Conservation (phyloP, 2,888 invertebrate species). For the Charanyca ferruginea region DNA sequence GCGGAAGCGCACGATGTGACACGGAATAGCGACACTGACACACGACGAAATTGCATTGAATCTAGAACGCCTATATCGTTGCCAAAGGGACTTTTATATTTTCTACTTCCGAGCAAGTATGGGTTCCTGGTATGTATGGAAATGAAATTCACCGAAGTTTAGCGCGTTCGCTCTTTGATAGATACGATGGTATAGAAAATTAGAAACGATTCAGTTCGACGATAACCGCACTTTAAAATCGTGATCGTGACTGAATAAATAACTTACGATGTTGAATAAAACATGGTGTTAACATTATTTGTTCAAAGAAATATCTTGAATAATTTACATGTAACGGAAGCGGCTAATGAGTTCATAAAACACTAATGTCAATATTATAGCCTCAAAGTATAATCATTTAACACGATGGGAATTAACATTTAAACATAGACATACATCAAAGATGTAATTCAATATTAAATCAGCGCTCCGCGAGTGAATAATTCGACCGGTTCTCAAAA, state of each 20-base stretch:
- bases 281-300: slow-evolving; percentile 67
- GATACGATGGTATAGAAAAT: slow-evolving; percentile 10
- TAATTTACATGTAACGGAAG: slow-evolving; percentile 71
- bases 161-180: slow-evolving; percentile 40
- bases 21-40: slow-evolving; percentile 68
- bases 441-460: slow-evolving; percentile 66
- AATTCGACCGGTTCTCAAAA: slow-evolving; percentile 70
- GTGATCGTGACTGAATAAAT: slow-evolving; percentile 45
- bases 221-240: slow-evolving; percentile 33
- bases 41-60: slow-evolving; percentile 72
- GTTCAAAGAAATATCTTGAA: slow-evolving; percentile 59
- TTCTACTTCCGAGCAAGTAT: slow-evolving; percentile 33
- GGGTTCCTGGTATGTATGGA: slow-evolving; percentile 48
- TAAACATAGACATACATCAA: slow-evolving; percentile 70
- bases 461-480: slow-evolving; percentile 60
- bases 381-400: slow-evolving; percentile 66
- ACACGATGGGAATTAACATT: slow-evolving; percentile 70
- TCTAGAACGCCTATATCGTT: slow-evolving; percentile 67
- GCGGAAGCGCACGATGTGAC: slow-evolving; percentile 67
- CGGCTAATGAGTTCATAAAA: slow-evolving; percentile 71
- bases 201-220: slow-evolving; percentile 25
- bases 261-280: slow-evolving; percentile 61
- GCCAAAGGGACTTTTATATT: slow-evolving; percentile 61
- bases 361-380: slow-evolving; percentile 67
- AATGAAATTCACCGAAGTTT: slow-evolving; percentile 50